Base-by-base conservation (phyloP, 2,113 vertebrate genomes). In the Platichthys flesus region DNA sequence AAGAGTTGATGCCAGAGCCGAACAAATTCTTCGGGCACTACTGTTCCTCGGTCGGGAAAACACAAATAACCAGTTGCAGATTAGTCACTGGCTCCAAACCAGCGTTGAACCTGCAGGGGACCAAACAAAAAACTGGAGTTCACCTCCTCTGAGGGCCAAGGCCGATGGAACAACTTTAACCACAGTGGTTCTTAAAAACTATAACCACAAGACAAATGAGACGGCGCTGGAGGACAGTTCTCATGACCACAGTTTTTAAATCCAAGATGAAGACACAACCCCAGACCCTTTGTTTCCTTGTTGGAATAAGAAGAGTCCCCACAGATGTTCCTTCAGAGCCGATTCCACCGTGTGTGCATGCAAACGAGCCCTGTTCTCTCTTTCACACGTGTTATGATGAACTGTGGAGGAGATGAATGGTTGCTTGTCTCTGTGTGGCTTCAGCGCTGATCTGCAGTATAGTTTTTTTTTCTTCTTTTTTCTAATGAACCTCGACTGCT, bases 81-180 rank as follows among this genome's bases (percentile, higher is more conserved):
- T 18, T 6, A 18, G 14, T 16, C 47, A 18, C 47, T 42, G 40
- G 40, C 40, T 42, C 15, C 47, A 51, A 51, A 15, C 6, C 47
- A 13, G 40, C 9, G 5, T 18, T 18, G 15, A 18, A 51, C 16
- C 47, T 51, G 47, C 31, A 31, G 31, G 18, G 55, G 83, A 79
- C 86, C 55, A 79, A 90, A 90, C 55, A 79, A 90, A 90, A 91
- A 86, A 91, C 88, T 16, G 85, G 89, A 85, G 90, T 90, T 62
- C 42, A 37, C 58, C 66, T 76, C 69, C 67, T 58, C 74, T 76
- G 54, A 37, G 60, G 59, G 67, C 35, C 70, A 77, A 77, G 52
- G 64, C 40, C 62, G 45, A 55, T 57, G 69, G 60, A 73, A 51
- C 3, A 57, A 67, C 61, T 79, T 58, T 4, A 55, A 35, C 59